phyloP scores from a whole-genome alignment of 2,888 invertebrate species.

The Plusia festucae region DNA sequence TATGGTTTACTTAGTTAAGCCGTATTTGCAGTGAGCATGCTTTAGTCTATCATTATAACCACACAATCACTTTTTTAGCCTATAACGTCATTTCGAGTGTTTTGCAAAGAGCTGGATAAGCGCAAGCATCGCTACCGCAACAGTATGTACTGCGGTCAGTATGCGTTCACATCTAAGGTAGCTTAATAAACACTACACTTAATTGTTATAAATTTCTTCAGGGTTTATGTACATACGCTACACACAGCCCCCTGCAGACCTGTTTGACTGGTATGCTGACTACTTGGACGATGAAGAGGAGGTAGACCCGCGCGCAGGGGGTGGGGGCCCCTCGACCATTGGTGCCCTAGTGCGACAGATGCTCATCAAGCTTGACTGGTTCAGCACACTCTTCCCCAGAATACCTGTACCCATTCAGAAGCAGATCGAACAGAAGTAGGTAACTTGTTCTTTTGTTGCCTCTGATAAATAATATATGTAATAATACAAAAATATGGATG shows the following conservation, averaged over 20 bases:
- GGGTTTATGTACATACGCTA: constrained; percentile 95
- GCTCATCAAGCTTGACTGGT: constrained; percentile 99
- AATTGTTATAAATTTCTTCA: constrained; percentile 55
- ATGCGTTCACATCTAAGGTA: constrained; percentile 6
- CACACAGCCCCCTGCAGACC: constrained; percentile 98
- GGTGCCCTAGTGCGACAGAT: constrained; percentile 98
- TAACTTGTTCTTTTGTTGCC: constrained; percentile 54
- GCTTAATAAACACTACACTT: constrained; percentile 8
- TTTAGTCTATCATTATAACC: constrained; percentile 2
- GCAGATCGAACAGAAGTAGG: constrained; percentile 93
- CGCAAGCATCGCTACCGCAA: constrained; percentile 8
- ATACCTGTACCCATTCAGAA: constrained; percentile 99
- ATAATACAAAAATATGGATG: no score
- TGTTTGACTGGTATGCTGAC: constrained; percentile 99
- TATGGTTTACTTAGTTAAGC: not conserved
- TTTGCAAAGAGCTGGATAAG: constrained; percentile 13
- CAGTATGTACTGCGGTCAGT: constrained; percentile 5
- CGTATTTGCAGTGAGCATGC: not conserved
- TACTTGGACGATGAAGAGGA: constrained; percentile 99
- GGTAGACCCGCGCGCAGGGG: constrained; percentile 99
- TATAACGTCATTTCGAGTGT: constrained; percentile 3
- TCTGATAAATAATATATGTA: no score
- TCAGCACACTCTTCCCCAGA: constrained; percentile 98
- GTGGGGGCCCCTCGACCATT: constrained; percentile 97
- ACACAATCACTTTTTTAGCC: constrained; percentile 4